Evolutionary conservation across 2,888 invertebrate species (phyloP).

Genomic region (Pocota personata): DNA sequence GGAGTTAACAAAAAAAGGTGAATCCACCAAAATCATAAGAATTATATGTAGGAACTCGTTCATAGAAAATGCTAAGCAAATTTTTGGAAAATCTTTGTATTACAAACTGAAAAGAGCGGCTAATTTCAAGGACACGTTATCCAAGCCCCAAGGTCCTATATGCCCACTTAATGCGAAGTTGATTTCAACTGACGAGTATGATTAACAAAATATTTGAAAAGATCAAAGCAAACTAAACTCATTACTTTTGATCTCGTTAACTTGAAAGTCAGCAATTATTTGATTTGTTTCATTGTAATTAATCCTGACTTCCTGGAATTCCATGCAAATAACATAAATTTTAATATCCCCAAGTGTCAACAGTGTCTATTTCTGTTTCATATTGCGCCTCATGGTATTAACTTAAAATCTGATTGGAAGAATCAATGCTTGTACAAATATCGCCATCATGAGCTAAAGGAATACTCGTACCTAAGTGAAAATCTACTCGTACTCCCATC

Average conservation of each 20-base stretch:
- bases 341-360: neutral
- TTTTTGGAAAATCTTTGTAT: too few relatives aligned
- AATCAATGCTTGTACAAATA: constrained; percentile 21
- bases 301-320: neutral
- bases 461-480: neutral
- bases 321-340: neutral
- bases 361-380: neutral
- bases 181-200: neutral
- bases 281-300: neutral
- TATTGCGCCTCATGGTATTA: too few relatives aligned
- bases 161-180: neutral
- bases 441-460: neutral
- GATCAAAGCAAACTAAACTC: neutral
- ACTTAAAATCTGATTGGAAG: constrained; percentile 6
- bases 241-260: neutral
- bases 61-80: too few relatives aligned
- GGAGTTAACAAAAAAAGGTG: too few relatives aligned
- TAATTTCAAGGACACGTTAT: neutral
- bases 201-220: neutral
- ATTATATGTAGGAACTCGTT: too few relatives aligned
- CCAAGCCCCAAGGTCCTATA: neutral
- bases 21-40: too few relatives aligned
- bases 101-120: too few relatives aligned
- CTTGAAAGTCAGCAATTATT: neutral
- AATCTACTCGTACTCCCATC: neutral